Evolutionary conservation across 2,113 vertebrate species (phyloP).

Genomic region (Polypterus bichir): DNA sequence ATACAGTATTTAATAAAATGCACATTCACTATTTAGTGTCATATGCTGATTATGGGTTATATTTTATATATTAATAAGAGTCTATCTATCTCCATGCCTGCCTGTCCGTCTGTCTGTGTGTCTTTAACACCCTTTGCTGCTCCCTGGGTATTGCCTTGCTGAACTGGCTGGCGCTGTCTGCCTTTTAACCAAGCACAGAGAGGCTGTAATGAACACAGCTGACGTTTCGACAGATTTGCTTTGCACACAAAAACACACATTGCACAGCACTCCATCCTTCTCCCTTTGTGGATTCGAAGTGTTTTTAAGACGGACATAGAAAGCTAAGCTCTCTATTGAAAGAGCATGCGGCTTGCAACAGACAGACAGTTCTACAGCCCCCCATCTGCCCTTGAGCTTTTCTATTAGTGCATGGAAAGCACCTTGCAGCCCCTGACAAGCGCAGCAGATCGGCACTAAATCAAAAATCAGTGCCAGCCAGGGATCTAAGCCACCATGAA

Average conservation of each 20-base stretch:
- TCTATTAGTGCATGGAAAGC: slow-evolving; percentile 98
- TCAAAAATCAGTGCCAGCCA: slow-evolving; percentile 99
- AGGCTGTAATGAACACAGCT: background rate
- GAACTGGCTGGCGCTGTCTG: background rate
- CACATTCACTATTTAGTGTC: no score
- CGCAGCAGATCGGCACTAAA: slow-evolving; percentile 98
- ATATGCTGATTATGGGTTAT: no score
- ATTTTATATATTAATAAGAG: no score
- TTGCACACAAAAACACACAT: background rate
- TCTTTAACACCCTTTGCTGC: no score
- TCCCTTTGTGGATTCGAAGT: slow-evolving; percentile 55
- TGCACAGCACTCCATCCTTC: slow-evolving; percentile 18
- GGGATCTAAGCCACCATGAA: slow-evolving; percentile 99
- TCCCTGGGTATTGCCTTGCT: no score
- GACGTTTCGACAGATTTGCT: slow-evolving; percentile 2
- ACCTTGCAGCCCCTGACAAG: slow-evolving; percentile 98
- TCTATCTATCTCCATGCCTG: no score
- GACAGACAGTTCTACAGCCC: slow-evolving; percentile 67
- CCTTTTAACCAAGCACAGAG: background rate
- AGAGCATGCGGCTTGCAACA: slow-evolving; percentile 51
- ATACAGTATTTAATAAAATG: no score
- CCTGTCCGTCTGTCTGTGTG: no score
- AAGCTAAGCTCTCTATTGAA: slow-evolving; percentile 57
- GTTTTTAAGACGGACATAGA: slow-evolving; percentile 51
- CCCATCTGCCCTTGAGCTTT: slow-evolving; percentile 94